Conservation (phyloP, 2,888 invertebrate genomes). For the Charanyca ferruginea region DNA sequence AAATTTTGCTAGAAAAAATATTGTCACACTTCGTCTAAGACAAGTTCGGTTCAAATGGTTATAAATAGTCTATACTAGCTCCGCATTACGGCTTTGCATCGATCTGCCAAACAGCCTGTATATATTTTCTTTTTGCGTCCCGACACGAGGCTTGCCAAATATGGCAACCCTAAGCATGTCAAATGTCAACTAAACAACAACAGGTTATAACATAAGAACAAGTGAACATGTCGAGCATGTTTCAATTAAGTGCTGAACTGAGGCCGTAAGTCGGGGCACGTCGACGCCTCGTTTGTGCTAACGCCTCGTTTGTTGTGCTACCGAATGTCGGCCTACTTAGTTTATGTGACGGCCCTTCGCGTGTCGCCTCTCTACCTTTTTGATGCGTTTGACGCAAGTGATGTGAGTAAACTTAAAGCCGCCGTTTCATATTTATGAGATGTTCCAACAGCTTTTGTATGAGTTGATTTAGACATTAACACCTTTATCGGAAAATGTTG, state of each 20-base stretch:
- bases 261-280: conserved; percentile 50
- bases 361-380: conserved; percentile 20
- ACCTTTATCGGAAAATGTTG: conserved; percentile 18
- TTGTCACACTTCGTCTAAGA: too few relatives aligned
- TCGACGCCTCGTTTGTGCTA: conserved; percentile 41
- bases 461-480: conserved; percentile 28
- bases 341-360: conserved; percentile 44
- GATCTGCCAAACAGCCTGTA: too few relatives aligned
- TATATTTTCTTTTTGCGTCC: too few relatives aligned
- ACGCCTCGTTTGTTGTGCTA: conserved; percentile 48
- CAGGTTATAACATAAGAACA: conserved; percentile 23
- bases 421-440: conserved; percentile 37
- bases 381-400: conserved; percentile 39
- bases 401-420: conserved; percentile 28
- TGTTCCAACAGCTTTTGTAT: conserved; percentile 1
- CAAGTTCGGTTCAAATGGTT: too few relatives aligned
- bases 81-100: too few relatives aligned
- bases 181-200: conserved; percentile 18
- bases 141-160: too few relatives aligned
- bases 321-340: conserved; percentile 51
- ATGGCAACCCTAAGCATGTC: too few relatives aligned
- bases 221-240: conserved; percentile 49
- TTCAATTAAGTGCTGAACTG: conserved; percentile 52
- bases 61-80: too few relatives aligned
- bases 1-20: too few relatives aligned